Conservation (phyloP, 2,113 vertebrate genomes). For the human region GRCh38 chr5:125817001-125817500, state of each 20-base stretch:
- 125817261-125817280: background rate
- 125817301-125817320: background rate
- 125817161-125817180: background rate
- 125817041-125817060: background rate
- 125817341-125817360: too few species aligned
- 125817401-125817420: too few species aligned
- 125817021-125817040: background rate
- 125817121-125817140: background rate
- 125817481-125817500: too few species aligned
- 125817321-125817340: too few species aligned
- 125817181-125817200: background rate
- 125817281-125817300: background rate
- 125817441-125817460: too few species aligned
- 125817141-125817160: background rate
- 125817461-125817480: too few species aligned
- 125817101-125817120: background rate
- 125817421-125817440: too few species aligned
- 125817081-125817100: background rate
- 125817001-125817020: background rate
- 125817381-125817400: too few species aligned
- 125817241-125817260: background rate
- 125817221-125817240: background rate
- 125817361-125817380: too few species aligned
- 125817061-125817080: background rate
- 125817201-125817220: background rate